A percentile compares a stretch with the other conserved stretches of the same genome.
Evolutionary conservation across 2,888 invertebrate genomes (phyloP).

Genomic region (Nomada ferruginata): DNA sequence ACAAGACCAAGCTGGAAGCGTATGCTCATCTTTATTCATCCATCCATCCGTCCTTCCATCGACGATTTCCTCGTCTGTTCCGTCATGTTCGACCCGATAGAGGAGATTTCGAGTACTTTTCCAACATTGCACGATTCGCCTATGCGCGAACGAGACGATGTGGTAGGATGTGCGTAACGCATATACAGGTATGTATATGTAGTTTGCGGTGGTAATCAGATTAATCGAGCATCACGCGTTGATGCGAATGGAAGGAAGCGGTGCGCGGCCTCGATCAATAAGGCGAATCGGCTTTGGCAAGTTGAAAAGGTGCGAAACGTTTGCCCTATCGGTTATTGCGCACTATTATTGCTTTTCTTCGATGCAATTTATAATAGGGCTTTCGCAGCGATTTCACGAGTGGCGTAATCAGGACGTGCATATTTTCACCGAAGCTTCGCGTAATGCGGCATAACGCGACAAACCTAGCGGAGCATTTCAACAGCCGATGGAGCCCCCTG

Average conservation of each 20-base stretch:
- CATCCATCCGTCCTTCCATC: constrained; percentile 37
- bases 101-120: too few relatives aligned
- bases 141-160: too few relatives aligned
- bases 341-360: background rate
- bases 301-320: too few relatives aligned
- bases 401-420: constrained; percentile 9
- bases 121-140: too few relatives aligned
- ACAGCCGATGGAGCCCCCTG: background rate
- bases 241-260: too few relatives aligned
- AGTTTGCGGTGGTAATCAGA: too few relatives aligned
- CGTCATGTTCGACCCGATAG: background rate
- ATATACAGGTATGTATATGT: too few relatives aligned
- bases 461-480: constrained; percentile 9
- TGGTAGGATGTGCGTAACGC: too few relatives aligned
- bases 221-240: too few relatives aligned
- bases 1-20: constrained; percentile 70
- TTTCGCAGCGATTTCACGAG: constrained; percentile 5
- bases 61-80: background rate
- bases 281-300: too few relatives aligned
- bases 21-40: constrained; percentile 31
- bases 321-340: too few relatives aligned
- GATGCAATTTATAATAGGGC: constrained; percentile 1
- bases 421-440: constrained; percentile 8
- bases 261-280: too few relatives aligned
- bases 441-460: background rate